Evolutionary conservation across 2,113 vertebrate species (phyloP).

Genomic region (Ginglymostoma cirratum): DNA sequence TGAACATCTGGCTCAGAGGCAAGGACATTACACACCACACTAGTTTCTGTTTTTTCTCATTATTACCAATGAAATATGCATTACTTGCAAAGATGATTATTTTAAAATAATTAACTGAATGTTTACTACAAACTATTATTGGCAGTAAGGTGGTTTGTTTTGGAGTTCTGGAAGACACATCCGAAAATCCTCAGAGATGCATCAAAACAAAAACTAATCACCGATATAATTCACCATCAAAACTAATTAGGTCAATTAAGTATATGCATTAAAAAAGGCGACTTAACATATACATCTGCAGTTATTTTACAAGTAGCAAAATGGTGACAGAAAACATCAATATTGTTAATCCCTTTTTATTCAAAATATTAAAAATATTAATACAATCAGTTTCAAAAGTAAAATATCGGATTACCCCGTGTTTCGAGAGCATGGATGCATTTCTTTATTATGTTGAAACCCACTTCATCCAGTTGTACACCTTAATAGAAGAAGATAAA

Average conservation of each 20-base stretch:
- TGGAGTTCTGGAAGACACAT: neutral
- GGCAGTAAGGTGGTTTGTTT: neutral
- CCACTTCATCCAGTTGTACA: constrained; percentile 80
- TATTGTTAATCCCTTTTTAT: neutral
- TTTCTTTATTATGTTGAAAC: constrained; percentile 79
- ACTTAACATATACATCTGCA: neutral
- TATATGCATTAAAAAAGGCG: neutral
- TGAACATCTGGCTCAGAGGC: too few species aligned
- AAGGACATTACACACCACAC: too few species aligned
- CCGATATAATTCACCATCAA: neutral
- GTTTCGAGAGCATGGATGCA: constrained; percentile 82
- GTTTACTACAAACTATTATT: neutral
- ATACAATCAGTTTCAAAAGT: constrained; percentile 48
- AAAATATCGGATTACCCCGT: constrained; percentile 68
- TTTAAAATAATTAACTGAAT: neutral
- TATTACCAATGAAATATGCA: neutral
- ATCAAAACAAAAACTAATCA: neutral
- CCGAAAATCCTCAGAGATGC: neutral
- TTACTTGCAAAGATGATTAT: neutral
- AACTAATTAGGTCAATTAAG: neutral
- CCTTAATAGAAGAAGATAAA: constrained; percentile 52
- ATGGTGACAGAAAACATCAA: neutral
- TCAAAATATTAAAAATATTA: constrained; percentile 31
- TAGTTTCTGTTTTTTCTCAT: neutral
- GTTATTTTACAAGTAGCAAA: neutral